Conservation (phyloP, 2,797 vertebrate genomes). For the Enteromius anoplus region DNA sequence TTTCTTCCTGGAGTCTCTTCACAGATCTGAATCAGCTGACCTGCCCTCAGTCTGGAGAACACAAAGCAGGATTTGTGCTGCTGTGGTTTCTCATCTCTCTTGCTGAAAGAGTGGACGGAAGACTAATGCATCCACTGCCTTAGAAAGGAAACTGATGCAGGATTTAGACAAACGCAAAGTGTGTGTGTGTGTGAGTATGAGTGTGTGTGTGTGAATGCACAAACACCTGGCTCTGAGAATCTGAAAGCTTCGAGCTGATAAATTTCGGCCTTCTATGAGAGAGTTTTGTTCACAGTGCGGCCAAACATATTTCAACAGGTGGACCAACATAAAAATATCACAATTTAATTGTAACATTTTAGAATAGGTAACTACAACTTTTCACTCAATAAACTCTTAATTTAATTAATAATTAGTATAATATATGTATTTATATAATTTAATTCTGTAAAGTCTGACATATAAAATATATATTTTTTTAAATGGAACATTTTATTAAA, state of each 20-base stretch:
- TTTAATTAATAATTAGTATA: no score
- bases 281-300: neutral
- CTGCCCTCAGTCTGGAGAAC: slow-evolving; percentile 41
- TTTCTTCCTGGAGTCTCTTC: slow-evolving; percentile 23
- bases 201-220: neutral
- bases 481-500: no score
- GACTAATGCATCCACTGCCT: slow-evolving; percentile 35
- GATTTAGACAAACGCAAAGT: slow-evolving; percentile 20
- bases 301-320: slow-evolving; percentile 10
- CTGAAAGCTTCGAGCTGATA: neutral
- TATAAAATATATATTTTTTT: no score
- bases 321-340: neutral
- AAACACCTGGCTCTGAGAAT: slow-evolving; percentile 13
- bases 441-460: no score
- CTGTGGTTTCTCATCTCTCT: slow-evolving; percentile 31
- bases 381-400: no score
- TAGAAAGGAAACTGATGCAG: slow-evolving; percentile 39
- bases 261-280: neutral
- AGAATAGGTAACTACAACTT: no score
- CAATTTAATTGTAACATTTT: no score
- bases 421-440: no score
- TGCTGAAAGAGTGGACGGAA: slow-evolving; percentile 35
- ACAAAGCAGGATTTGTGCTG: slow-evolving; percentile 48
- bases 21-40: slow-evolving; percentile 49
- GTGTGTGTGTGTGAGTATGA: neutral